phyloP scores from a whole-genome alignment of 2,113 vertebrate genomes.

The Tylochromis polylepis region DNA sequence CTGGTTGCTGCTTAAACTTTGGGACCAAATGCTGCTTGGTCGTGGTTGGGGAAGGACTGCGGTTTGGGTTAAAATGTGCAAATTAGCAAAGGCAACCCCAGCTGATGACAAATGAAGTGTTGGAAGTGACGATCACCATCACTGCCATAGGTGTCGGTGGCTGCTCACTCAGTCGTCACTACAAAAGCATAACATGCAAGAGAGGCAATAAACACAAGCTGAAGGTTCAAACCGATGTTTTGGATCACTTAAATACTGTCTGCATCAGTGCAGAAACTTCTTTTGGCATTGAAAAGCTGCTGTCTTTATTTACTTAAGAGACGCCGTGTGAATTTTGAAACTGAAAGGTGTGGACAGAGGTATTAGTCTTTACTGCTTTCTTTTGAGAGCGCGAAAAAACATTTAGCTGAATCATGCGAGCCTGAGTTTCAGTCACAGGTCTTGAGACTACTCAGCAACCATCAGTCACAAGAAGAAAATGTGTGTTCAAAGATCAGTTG shows the following conservation, averaged over 20 bases:
- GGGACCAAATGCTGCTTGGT: not conserved
- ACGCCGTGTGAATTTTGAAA: not conserved
- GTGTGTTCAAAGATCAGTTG: not conserved
- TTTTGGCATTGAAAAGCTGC: not conserved
- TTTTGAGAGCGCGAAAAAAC: not conserved
- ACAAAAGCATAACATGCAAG: not conserved
- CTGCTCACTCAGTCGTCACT: not conserved
- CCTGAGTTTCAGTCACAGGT: not conserved
- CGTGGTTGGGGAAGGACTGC: not conserved
- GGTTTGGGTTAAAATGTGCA: not conserved
- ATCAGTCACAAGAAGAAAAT: not conserved
- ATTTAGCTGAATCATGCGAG: not conserved
- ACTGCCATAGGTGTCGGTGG: not conserved
- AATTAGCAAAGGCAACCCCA: not conserved
- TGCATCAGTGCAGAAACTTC: not conserved
- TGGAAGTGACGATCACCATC: not conserved
- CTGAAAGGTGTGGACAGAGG: not conserved
- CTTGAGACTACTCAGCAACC: not conserved
- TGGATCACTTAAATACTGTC: not conserved
- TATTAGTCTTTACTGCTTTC: not conserved
- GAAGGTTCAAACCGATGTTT: not conserved
- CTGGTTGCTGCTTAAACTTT: not conserved
- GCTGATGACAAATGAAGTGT: not conserved
- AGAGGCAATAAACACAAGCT: not conserved
- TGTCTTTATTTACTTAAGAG: not conserved